Percentiles rank a stretch among this genome's conserved stretches.
These are phyloP conservation scores for Anoncus sp. DNA, from an alignment of 2,888 invertebrate species.

Conservation along the genomic window DNA sequence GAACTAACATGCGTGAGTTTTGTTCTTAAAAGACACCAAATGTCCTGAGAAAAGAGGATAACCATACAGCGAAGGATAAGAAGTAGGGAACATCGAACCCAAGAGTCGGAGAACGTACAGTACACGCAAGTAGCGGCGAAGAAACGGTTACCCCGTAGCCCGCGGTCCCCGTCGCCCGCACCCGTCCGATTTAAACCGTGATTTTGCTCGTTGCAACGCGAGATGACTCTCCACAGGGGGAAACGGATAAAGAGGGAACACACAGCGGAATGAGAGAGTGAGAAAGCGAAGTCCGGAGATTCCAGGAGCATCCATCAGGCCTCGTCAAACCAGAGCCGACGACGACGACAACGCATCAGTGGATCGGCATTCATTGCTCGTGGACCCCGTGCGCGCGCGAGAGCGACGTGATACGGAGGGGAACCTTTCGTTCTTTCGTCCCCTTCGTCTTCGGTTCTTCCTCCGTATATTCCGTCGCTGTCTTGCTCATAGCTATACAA, in stretches of 20 bases:
- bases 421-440: conserved; percentile 51
- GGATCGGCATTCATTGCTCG: conserved; percentile 81
- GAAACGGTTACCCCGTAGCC: conserved; percentile 52
- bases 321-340: conserved; percentile 82
- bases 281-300: conserved; percentile 76
- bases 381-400: conserved; percentile 61
- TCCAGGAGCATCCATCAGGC: conserved; percentile 82
- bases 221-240: conserved; percentile 62
- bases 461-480: conserved; percentile 57
- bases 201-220: conserved; percentile 80
- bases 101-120: conserved; percentile 39
- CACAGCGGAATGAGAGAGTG: conserved; percentile 47
- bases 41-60: conserved; percentile 26
- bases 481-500: conserved; percentile 40
- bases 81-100: conserved; percentile 57
- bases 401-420: conserved; percentile 57
- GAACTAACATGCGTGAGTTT: conserved; percentile 8
- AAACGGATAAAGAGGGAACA: conserved; percentile 50
- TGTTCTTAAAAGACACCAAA: conserved; percentile 8
- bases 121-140: conserved; percentile 37
- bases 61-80: conserved; percentile 24
- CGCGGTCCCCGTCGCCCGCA: conserved; percentile 60
- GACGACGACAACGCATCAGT: conserved; percentile 79
- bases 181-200: conserved; percentile 80
- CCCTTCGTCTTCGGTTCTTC: conserved; percentile 55